phyloP scores from a whole-genome alignment of 2,113 vertebrate species.

The Ploceus nigricollis region DNA sequence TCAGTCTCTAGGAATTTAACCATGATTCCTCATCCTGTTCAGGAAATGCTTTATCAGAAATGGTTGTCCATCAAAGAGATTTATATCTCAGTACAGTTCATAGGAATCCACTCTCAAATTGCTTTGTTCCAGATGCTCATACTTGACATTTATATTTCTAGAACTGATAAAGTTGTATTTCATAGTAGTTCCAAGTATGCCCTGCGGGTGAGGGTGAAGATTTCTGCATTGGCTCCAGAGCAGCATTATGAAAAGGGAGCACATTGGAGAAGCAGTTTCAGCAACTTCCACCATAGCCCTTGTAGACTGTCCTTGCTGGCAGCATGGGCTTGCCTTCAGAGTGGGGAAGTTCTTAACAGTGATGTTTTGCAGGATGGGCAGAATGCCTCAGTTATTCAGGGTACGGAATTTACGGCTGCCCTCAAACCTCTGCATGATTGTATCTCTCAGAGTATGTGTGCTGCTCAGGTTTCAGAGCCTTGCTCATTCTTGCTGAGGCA shows the following conservation, averaged over 20 bases:
- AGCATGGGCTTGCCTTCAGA: background rate
- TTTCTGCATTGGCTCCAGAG: background rate
- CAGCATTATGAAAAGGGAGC: background rate
- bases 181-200: background rate
- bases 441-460: background rate
- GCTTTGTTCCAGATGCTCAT: background rate
- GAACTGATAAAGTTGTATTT: background rate
- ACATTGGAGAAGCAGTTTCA: background rate
- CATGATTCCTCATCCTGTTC: background rate
- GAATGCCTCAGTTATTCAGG: background rate
- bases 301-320: background rate
- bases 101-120: background rate
- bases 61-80: background rate
- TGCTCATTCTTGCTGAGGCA: background rate
- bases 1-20: background rate
- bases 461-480: background rate
- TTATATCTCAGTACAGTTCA: background rate
- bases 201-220: background rate
- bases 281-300: background rate
- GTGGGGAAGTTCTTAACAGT: background rate
- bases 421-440: background rate
- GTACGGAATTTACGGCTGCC: background rate
- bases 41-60: conserved; percentile 24
- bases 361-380: background rate
- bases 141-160: background rate